phyloP scores from a whole-genome alignment of 2,888 invertebrate species.

The Hypercompe scribonia region DNA sequence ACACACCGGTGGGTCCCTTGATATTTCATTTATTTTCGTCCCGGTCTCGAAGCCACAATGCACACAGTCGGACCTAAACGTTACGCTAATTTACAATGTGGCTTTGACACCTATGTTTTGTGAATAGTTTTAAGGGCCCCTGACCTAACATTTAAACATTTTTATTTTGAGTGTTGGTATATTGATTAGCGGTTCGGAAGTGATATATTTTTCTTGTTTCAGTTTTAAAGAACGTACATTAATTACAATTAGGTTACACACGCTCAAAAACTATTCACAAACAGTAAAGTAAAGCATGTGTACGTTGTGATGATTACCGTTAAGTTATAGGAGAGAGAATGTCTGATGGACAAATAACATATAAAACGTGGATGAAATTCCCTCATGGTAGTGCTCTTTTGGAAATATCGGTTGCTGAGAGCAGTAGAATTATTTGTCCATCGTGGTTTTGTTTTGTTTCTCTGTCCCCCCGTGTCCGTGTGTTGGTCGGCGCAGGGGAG shows the following conservation, averaged over 20 bases:
- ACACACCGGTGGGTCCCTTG: constrained; percentile 89
- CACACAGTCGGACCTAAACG: constrained; percentile 49
- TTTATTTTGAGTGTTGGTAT: constrained; percentile 39
- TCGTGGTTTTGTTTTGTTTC: constrained; percentile 87
- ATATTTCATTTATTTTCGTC: constrained; percentile 78
- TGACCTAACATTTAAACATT: constrained; percentile 49
- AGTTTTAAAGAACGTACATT: constrained; percentile 36
- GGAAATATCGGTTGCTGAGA: constrained; percentile 54
- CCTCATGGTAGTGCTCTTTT: constrained; percentile 75
- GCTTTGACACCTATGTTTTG: constrained; percentile 83
- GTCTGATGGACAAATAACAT: constrained; percentile 85
- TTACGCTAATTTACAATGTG: constrained; percentile 59
- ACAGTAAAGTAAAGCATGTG: constrained; percentile 84
- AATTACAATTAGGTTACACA: constrained; percentile 70
- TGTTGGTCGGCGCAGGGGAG: constrained; percentile 84
- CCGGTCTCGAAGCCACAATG: constrained; percentile 83
- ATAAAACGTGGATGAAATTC: constrained; percentile 78
- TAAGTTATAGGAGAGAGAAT: constrained; percentile 80
- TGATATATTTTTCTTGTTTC: constrained; percentile 41
- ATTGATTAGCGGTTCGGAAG: constrained; percentile 72
- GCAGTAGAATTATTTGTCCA: constrained; percentile 82
- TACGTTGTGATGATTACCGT: constrained; percentile 82
- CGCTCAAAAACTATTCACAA: constrained; percentile 88
- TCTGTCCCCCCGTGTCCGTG: constrained; percentile 82
- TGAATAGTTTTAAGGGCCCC: constrained; percentile 87